Evolutionary conservation across 2,113 vertebrate species (phyloP).

Genomic region (Centropus bengalensis): DNA sequence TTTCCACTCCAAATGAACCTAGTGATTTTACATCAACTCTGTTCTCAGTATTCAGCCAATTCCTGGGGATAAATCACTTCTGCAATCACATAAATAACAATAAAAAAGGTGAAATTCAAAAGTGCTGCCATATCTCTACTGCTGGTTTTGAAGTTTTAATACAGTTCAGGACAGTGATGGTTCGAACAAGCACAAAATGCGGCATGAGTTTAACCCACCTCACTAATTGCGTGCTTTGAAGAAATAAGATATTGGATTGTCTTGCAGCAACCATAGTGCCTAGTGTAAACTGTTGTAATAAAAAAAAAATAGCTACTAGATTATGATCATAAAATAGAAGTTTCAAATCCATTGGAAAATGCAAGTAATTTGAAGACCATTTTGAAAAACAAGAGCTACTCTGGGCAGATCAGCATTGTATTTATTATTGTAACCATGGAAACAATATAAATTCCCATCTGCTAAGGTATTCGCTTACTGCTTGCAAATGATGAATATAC

Average conservation of each 20-base stretch:
- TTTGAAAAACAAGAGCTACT: constrained; percentile 52
- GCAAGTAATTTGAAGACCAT: constrained; percentile 23
- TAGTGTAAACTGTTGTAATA: neutral
- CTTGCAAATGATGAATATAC: constrained; percentile 40
- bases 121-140: neutral
- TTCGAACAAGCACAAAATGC: neutral
- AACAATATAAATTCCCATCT: constrained; percentile 66
- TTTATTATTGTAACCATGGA: constrained; percentile 68
- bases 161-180: neutral
- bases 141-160: neutral
- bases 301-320: neutral
- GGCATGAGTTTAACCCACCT: neutral
- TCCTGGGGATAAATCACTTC: neutral
- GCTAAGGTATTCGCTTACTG: constrained; percentile 47
- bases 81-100: neutral
- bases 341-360: constrained; percentile 39
- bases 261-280: neutral
- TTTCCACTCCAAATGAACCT: neutral
- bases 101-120: neutral
- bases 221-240: neutral
- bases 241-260: neutral
- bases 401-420: constrained; percentile 32
- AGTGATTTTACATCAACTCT: neutral
- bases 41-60: neutral
- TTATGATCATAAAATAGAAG: neutral